Evolutionary conservation across 2,113 vertebrate genomes (phyloP), one percentile per base, ranked within the genome.

Genomic region (Progne subis): DNA sequence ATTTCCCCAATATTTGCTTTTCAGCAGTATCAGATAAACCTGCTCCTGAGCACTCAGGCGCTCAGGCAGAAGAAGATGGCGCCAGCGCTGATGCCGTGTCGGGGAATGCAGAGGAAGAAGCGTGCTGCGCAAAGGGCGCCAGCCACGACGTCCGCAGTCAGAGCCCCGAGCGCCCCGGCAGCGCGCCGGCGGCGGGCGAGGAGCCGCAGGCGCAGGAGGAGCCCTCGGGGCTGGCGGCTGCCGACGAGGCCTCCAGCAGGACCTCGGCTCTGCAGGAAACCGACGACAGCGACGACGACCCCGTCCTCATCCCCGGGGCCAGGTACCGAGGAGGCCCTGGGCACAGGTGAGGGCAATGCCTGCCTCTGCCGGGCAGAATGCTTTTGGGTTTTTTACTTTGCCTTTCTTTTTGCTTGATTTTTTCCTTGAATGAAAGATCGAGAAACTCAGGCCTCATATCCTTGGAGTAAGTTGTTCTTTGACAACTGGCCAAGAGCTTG

Each of bases 231-330:
- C 95, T 97, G 67, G 69, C 37, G 5, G 59, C 86, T 57, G 96
- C 67, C 0, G 97, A 98, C 2, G 98, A 99, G 39, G 63, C 96
- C 28, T 94, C 98, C 9, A 68, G 97, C 29, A 96, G 98, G 26
- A 97, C 76, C 89, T 96, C 98, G 19, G 86, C 97, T 18, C 98
- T 98, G 82, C 99, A 98, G 86, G 99, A 99, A 94, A 99, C 99
- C 0, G 99, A 99, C 14, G 99, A 99, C 96, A 99, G 99, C 31
- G 99, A 99, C 5, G 99, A 99, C 15, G 99, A 99, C 83, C 99
- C 99, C 0, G 99, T 99, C 60, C 98, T 99, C 20, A 99, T 99
- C 95, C 99, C 99, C 1, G 98, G 99, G 3, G 97, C 99, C 24
- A 98, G 99, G 97, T 99, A 98, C 59, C 98, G 99, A 97, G 98